Evolutionary conservation across 64 coral and sea anemone species (phyloP).

Genomic region (Exaiptasia diaphana): DNA sequence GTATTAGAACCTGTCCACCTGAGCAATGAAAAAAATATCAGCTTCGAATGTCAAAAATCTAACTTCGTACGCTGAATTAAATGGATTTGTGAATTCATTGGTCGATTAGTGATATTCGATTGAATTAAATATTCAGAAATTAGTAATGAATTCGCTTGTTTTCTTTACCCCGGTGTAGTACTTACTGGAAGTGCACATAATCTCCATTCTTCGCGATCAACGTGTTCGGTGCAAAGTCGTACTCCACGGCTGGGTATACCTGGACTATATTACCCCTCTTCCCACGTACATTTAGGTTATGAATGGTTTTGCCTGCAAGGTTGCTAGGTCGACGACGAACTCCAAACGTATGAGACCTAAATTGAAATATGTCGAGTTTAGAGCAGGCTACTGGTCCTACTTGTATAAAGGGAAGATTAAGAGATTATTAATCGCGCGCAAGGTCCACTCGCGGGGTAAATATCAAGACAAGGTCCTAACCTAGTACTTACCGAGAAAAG

Average conservation of each 20-base stretch:
- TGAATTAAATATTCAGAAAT: no score
- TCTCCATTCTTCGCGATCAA: constrained; percentile 64
- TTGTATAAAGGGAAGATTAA: background rate
- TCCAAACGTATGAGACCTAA: constrained; percentile 83
- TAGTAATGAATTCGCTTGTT: no score
- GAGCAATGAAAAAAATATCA: background rate
- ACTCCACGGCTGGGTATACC: constrained; percentile 94
- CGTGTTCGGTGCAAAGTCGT: constrained; percentile 92
- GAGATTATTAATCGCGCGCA: no score
- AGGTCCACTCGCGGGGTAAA: no score
- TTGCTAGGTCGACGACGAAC: constrained; percentile 53
- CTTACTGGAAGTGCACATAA: constrained; percentile 97
- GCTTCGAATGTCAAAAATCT: background rate
- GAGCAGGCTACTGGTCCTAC: background rate
- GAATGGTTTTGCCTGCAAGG: constrained; percentile 58
- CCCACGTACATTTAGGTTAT: constrained; percentile 92
- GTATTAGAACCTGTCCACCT: constrained; percentile 99
- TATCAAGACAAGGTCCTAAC: no score
- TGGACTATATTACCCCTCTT: constrained; percentile 98
- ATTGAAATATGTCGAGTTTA: background rate
- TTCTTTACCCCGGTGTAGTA: no score
- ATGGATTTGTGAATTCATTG: no score
- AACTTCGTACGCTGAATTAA: no score
- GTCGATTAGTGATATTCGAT: no score
- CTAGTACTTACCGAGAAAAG: no score